phyloP scores from a whole-genome alignment of 2,888 invertebrate genomes.

The Spilosoma lubricipeda region DNA sequence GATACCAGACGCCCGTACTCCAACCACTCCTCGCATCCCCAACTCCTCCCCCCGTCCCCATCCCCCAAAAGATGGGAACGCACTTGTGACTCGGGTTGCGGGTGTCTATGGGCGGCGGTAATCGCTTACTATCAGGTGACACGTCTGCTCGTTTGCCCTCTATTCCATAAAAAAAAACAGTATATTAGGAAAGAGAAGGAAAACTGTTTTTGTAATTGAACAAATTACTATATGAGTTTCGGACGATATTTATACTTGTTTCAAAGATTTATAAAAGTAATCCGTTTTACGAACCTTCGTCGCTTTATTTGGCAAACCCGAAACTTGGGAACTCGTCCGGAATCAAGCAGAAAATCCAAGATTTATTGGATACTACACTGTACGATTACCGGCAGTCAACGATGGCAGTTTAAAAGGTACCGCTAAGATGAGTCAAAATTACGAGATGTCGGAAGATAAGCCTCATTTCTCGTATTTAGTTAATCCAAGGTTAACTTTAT shows the following conservation, averaged over 20 bases:
- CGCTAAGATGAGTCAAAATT: no score
- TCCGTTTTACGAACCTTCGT: background rate
- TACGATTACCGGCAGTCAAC: background rate
- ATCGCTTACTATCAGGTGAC: no score
- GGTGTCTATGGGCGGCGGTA: no score
- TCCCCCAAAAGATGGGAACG: no score
- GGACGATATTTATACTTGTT: background rate
- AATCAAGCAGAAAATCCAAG: background rate
- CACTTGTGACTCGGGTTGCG: no score
- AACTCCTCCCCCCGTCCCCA: no score
- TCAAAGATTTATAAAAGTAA: background rate
- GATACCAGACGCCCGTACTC: no score
- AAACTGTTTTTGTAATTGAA: background rate
- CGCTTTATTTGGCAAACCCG: background rate
- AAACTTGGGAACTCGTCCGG: background rate
- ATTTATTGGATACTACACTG: background rate
- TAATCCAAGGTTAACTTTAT: no score
- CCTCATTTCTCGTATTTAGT: background rate
- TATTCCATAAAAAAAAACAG: background rate
- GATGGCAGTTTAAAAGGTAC: background rate
- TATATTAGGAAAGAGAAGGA: background rate
- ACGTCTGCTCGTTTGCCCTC: no score
- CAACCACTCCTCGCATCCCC: no score
- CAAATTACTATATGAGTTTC: background rate
- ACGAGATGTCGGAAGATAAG: no score